phyloP scores from a whole-genome alignment of 2,797 vertebrate species.

The Enteromius unitaeniatus region DNA sequence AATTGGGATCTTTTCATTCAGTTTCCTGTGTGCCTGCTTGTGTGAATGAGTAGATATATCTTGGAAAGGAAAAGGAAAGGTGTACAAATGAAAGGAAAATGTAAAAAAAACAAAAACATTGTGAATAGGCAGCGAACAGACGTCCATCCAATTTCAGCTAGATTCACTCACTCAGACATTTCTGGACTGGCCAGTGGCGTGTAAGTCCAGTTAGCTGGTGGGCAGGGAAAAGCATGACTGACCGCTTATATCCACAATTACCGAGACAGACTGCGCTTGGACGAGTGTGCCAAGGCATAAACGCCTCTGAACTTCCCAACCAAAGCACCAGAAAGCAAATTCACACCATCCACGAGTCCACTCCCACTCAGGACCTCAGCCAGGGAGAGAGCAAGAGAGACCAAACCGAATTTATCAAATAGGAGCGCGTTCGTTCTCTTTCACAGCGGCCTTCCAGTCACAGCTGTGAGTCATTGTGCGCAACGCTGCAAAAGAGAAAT shows the following conservation, averaged over 20 bases:
- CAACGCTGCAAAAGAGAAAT: slow-evolving; percentile 40
- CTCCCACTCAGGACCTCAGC: slow-evolving; percentile 2
- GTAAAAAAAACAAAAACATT: background rate
- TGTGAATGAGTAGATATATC: background rate
- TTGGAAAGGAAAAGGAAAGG: background rate
- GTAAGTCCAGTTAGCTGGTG: slow-evolving; percentile 31
- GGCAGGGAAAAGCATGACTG: slow-evolving; percentile 47
- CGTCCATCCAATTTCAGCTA: slow-evolving; percentile 11
- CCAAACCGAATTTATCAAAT: slow-evolving; percentile 31
- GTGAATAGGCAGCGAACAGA: background rate
- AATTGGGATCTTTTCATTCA: background rate
- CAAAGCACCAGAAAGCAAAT: slow-evolving; percentile 43
- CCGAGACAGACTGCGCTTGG: slow-evolving; percentile 38
- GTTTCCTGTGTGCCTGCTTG: background rate
- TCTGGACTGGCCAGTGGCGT: background rate
- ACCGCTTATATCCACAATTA: slow-evolving; percentile 58
- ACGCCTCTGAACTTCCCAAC: slow-evolving; percentile 35
- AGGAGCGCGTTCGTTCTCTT: slow-evolving; percentile 21
- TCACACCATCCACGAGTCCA: slow-evolving; percentile 35
- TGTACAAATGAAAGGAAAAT: background rate
- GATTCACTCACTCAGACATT: slow-evolving; percentile 2
- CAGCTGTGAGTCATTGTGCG: slow-evolving; percentile 50
- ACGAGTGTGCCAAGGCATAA: slow-evolving; percentile 23
- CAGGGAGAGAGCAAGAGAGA: slow-evolving; percentile 38
- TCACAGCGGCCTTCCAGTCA: slow-evolving; percentile 53